Evolutionary conservation across 2,113 vertebrate genomes (phyloP).

Genomic region (Peromyscus polionotus): DNA sequence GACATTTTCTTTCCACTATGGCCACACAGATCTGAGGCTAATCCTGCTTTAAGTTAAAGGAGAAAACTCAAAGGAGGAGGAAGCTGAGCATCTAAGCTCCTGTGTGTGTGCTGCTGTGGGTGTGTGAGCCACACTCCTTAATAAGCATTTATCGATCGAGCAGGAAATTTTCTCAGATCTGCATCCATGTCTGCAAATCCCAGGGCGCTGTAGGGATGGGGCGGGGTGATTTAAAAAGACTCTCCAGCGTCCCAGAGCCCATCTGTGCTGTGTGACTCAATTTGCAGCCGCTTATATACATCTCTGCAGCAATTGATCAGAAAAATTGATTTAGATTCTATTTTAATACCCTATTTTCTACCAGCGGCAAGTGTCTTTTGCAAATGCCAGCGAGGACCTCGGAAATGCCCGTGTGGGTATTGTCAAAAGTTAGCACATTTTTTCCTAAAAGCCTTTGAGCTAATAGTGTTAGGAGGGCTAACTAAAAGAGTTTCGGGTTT

Average conservation of each 20-base stretch:
- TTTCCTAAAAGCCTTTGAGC: conserved; percentile 24
- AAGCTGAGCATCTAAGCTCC: conserved; percentile 23
- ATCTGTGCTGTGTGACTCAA: background rate
- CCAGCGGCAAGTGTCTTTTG: background rate
- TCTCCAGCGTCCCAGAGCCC: fast-evolving
- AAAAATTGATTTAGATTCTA: conserved; percentile 59
- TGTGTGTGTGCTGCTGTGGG: background rate
- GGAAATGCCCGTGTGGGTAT: background rate
- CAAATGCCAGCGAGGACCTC: background rate
- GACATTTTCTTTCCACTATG: conserved; percentile 64
- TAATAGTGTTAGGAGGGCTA: background rate
- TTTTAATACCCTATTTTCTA: conserved; percentile 59
- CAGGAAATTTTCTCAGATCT: conserved; percentile 49
- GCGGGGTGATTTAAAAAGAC: background rate
- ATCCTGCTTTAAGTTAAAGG: conserved; percentile 78
- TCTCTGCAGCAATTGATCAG: conserved; percentile 64
- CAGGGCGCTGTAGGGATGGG: background rate
- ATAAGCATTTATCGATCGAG: conserved; percentile 39
- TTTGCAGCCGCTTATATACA: background rate
- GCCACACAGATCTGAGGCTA: conserved; percentile 74
- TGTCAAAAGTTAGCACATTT: conserved; percentile 46
- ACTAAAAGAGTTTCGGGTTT: background rate
- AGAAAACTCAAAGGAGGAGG: conserved; percentile 38
- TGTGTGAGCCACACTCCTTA: conserved; percentile 48
- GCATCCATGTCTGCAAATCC: background rate